These are phyloP conservation scores for Chrysolina oricalcia DNA, from an alignment of 2,888 invertebrate genomes.

Conservation along the genomic window DNA sequence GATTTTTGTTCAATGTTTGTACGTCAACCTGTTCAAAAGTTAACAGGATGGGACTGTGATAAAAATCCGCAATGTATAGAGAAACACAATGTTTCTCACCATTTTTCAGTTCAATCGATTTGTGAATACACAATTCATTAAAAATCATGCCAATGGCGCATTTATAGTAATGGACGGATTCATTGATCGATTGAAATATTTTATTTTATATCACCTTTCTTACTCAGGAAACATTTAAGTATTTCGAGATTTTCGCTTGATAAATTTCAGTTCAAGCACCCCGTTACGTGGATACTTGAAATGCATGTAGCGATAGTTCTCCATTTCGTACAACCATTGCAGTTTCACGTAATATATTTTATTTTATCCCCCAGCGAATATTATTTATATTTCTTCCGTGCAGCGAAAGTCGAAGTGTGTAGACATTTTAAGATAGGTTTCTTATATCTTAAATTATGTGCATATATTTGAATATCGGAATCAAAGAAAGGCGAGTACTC, in stretches of 20 bases:
- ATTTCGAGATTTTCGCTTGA: neutral
- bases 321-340: neutral
- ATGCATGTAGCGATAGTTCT: constrained; percentile 5
- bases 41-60: too few relatives aligned
- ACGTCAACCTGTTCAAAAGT: too few relatives aligned
- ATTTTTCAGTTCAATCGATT: neutral
- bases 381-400: constrained; percentile 22
- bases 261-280: constrained; percentile 8
- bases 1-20: too few relatives aligned
- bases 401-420: neutral
- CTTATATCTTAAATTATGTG: constrained; percentile 18
- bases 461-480: constrained; percentile 16
- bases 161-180: neutral
- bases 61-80: too few relatives aligned
- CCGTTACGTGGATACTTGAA: neutral
- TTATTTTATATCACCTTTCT: too few relatives aligned
- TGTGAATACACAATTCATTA: neutral
- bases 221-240: neutral
- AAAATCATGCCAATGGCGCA: neutral
- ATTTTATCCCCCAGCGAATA: constrained; percentile 3
- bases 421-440: constrained; percentile 7
- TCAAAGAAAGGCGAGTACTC: neutral
- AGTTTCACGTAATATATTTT: constrained; percentile 8
- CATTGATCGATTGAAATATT: neutral
- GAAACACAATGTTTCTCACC: too few relatives aligned